phyloP scores from a whole-genome alignment of 2,113 vertebrate species.

The Daboia siamensis region DNA sequence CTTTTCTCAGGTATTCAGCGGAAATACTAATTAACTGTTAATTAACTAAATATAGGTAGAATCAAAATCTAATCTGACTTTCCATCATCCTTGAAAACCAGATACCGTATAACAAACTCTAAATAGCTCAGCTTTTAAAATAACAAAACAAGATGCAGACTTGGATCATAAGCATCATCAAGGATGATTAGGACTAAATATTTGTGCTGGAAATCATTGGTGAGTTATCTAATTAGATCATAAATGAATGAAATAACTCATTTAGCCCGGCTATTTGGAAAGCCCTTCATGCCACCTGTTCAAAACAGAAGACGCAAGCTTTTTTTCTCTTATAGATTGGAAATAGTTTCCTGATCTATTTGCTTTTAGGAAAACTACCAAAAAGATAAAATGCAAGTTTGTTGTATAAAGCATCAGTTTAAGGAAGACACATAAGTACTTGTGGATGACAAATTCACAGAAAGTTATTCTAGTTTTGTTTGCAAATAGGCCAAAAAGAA shows the following conservation, averaged over 20 bases:
- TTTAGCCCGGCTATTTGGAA: neutral
- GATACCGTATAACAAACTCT: neutral
- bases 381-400: neutral
- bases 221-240: neutral
- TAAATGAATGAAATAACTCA: neutral
- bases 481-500: no score
- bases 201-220: neutral
- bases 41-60: neutral
- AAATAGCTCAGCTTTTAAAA: neutral
- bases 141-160: neutral
- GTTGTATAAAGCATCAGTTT: neutral
- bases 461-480: neutral
- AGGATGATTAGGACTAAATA: neutral
- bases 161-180: neutral
- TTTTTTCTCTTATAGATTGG: no score
- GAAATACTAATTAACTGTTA: neutral
- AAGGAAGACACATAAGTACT: neutral
- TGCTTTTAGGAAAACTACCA: neutral
- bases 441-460: neutral
- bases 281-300: neutral
- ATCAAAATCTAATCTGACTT: neutral
- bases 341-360: neutral
- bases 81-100: neutral
- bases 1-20: neutral
- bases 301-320: neutral